Conservation (phyloP, 1,140 invertebrate genomes). For the Drosophila setifemur region DNA sequence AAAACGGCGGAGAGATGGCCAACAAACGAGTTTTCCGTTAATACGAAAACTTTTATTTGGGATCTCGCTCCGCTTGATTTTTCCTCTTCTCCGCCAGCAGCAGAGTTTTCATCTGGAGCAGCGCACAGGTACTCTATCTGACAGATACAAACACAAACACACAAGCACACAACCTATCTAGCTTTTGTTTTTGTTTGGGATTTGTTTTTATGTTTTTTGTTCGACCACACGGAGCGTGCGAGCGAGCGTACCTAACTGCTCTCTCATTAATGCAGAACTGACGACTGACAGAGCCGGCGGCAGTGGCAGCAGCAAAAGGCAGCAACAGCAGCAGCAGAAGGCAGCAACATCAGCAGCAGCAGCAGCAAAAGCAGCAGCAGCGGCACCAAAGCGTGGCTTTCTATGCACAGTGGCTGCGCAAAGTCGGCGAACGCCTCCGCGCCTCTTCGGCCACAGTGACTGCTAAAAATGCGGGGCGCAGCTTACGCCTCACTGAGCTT, state of each 20-base stretch:
- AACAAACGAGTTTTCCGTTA: constrained; percentile 49
- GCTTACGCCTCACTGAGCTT: constrained; percentile 32
- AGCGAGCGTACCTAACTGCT: constrained; percentile 73
- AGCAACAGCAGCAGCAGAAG: background rate
- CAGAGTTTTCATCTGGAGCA: constrained; percentile 44
- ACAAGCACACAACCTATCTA: constrained; percentile 1
- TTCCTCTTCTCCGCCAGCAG: constrained; percentile 7
- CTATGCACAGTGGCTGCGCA: constrained; percentile 65
- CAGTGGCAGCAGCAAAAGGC: constrained; percentile 15
- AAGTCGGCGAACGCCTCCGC: constrained; percentile 49
- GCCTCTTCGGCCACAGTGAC: background rate
- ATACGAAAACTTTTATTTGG: constrained; percentile 47
- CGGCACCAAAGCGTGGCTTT: constrained; percentile 71
- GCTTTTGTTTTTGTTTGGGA: constrained; percentile 22
- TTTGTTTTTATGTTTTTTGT: constrained; percentile 26
- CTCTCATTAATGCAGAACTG: constrained; percentile 82
- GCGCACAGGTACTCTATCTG: background rate
- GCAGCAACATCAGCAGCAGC: constrained; percentile 1
- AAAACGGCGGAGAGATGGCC: constrained; percentile 26
- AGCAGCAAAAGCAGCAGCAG: constrained; percentile 26
- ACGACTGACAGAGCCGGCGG: constrained; percentile 54
- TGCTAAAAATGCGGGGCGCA: constrained; percentile 5
- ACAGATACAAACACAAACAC: constrained; percentile 2
- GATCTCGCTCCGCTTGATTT: constrained; percentile 47
- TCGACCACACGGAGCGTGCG: constrained; percentile 69